Evolutionary conservation across 2,888 invertebrate species (phyloP), one percentile per base, ranked within the genome.

Genomic region (Melikaiella ostensackeni): DNA sequence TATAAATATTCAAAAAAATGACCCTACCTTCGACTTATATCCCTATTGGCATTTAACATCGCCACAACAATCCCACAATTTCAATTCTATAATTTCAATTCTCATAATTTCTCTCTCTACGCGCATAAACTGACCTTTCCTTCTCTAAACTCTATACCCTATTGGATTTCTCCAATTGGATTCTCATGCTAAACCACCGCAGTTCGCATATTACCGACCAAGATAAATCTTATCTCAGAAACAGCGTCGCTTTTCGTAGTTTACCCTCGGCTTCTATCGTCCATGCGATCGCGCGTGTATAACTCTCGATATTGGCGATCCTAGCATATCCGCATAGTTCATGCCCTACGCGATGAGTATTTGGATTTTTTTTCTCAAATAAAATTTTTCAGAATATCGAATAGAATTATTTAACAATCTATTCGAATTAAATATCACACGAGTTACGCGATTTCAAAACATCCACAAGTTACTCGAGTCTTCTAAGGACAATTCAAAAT

Each of bases 141-240:
- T 24, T 16, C 24, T 27, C 42, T 24, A 16, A 50, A 50, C 24
- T 42, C 24, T 42, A 66, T 27, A 66, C 30, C 24, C 30, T 70
- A 70, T 70, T 70, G 30, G 30, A 70, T 50, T 70, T 50, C 70
- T 70, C 30, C 50, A 70, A 70, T 70, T 50, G 70, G 70, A 70
- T 70, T 70, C 70, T 70, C 50, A 70, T 70, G 70, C 50, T 70
- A 70, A 70, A 70, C 46, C 70, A 50, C 27, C 50, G 11, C 46
- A 66, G 66, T 70, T 4, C 21, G 50, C 50, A 70, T 70, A 66
- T 66, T 66, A 42, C 46, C 24, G n/a, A 35, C 35, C 62, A 30
- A 46, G 70, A 70, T 50, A 50, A 30, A 70, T 70, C 70, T 70
- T 50, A 50, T 70, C 70, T 70, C 70, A 70, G 46, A 70, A 70